Conservation (phyloP, 2,113 vertebrate genomes). For the Lynx canadensis region DNA sequence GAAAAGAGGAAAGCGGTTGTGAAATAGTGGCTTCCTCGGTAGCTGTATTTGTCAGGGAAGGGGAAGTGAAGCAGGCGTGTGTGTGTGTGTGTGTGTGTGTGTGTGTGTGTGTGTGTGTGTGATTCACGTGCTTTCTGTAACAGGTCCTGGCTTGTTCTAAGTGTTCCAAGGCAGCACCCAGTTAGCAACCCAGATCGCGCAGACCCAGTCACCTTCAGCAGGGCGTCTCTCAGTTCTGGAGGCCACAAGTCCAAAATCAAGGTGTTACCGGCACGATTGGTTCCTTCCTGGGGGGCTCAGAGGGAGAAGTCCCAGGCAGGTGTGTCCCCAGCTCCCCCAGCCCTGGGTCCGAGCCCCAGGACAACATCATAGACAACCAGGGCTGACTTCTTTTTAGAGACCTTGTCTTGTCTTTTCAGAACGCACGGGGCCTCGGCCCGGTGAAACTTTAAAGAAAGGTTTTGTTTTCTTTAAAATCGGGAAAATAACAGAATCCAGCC, state of each 20-base stretch:
- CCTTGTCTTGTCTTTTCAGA: not conserved
- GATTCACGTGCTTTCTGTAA: not conserved
- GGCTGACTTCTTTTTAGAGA: not conserved
- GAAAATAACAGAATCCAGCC: not conserved
- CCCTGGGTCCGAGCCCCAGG: not conserved
- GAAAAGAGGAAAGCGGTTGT: not conserved
- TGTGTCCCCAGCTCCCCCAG: not conserved
- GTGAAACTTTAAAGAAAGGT: not conserved
- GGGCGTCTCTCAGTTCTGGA: not conserved
- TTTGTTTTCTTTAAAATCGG: conserved; percentile 3
- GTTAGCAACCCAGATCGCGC: not conserved
- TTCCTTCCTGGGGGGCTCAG: not conserved
- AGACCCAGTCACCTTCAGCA: fast-evolving
- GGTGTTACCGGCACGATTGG: not conserved
- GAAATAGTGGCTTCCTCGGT: not conserved
- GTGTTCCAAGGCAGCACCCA: not conserved
- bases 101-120: not conserved
- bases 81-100: not conserved
- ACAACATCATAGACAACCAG: not conserved
- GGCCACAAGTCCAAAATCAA: not conserved
- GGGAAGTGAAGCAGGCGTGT: not conserved
- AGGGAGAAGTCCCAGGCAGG: not conserved
- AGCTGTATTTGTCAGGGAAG: not conserved
- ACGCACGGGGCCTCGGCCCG: not conserved
- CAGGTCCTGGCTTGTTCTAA: not conserved